phyloP scores from a whole-genome alignment of 2,113 vertebrate species.

The Zootoca vivipara region DNA sequence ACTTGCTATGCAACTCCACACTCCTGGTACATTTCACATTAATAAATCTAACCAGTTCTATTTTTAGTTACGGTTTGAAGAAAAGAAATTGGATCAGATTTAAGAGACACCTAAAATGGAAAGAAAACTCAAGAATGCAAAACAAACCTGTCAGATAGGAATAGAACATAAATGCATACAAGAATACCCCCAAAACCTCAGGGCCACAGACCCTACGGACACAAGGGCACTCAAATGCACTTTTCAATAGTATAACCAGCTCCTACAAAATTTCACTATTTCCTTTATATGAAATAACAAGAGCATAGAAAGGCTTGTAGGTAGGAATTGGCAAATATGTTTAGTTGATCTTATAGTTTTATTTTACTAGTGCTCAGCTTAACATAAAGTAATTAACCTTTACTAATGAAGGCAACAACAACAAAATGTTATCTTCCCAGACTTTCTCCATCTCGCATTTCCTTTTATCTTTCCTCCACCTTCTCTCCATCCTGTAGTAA shows the following conservation, averaged over 20 bases:
- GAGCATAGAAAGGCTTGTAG: background rate
- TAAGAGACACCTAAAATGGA: slow-evolving; percentile 71
- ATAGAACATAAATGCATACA: slow-evolving; percentile 32
- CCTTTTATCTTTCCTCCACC: background rate
- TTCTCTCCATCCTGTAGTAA: background rate
- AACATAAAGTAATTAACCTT: background rate
- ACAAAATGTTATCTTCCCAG: background rate
- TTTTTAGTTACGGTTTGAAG: slow-evolving; percentile 69
- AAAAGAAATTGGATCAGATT: slow-evolving; percentile 62
- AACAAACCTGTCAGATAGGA: slow-evolving; percentile 46
- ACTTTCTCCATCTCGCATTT: background rate
- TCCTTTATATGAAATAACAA: slow-evolving; percentile 12
- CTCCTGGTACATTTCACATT: slow-evolving; percentile 61
- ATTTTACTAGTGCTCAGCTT: too few species aligned
- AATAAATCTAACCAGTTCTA: slow-evolving; percentile 56
- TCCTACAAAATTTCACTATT: background rate
- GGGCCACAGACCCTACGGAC: accelerated
- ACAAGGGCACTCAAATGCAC: background rate
- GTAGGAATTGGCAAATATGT: background rate
- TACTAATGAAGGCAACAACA: slow-evolving; percentile 21
- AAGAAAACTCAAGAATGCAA: slow-evolving; percentile 62
- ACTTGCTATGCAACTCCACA: slow-evolving; percentile 40
- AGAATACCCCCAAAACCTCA: slow-evolving; percentile 10
- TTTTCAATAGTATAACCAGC: background rate
- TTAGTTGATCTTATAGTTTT: background rate